These are phyloP conservation scores for Danio aesculapii DNA, from an alignment of 2,797 vertebrate species.

Conservation along the genomic window DNA sequence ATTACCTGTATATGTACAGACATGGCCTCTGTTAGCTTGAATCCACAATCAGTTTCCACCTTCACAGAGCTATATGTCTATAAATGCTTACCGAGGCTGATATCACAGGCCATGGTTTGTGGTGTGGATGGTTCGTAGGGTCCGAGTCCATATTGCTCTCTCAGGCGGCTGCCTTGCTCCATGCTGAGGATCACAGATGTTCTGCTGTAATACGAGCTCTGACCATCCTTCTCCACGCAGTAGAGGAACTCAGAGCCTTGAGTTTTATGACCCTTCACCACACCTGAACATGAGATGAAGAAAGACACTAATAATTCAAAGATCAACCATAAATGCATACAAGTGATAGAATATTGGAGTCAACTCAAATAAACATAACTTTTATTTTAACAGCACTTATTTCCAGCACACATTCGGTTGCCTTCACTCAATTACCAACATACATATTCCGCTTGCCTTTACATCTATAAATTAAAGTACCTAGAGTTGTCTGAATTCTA, in stretches of 20 bases:
- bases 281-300: constrained; percentile 75
- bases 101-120: constrained; percentile 92
- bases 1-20: no score
- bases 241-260: constrained; percentile 92
- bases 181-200: constrained; percentile 91
- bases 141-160: constrained; percentile 93
- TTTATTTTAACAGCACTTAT: no score
- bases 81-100: constrained; percentile 89
- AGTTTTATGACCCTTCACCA: constrained; percentile 88
- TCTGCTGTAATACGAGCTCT: constrained; percentile 91
- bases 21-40: not conserved
- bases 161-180: constrained; percentile 93
- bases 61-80: not conserved
- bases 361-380: no score
- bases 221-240: constrained; percentile 90
- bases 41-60: not conserved
- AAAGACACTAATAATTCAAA: not conserved
- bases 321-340: no score
- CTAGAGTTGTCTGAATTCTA: no score
- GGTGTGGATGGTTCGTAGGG: constrained; percentile 89
- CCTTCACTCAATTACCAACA: no score
- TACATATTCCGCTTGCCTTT: no score
- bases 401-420: no score
- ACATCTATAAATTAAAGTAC: no score
- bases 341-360: no score